These are phyloP conservation scores for Anomalospiza imberbis DNA, from an alignment of 2,797 vertebrate genomes.

Conservation along the genomic window DNA sequence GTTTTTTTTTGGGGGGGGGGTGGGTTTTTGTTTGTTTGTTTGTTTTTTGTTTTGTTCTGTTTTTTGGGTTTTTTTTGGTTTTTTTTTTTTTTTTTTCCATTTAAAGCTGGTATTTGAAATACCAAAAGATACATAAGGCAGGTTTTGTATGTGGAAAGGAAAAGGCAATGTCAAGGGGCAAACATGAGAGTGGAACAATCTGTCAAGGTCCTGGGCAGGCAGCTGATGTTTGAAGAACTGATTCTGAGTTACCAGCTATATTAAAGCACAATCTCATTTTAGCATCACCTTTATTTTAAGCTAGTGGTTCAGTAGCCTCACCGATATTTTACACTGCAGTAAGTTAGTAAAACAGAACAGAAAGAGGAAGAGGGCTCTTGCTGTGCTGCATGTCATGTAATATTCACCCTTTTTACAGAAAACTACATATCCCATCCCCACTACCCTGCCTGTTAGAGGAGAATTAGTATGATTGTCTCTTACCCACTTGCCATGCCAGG, in stretches of 20 bases:
- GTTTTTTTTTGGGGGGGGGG: too few species aligned
- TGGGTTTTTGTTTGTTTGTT: too few species aligned
- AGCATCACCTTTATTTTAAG: not conserved
- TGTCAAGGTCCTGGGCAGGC: not conserved
- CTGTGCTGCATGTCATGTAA: not conserved
- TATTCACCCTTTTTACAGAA: not conserved
- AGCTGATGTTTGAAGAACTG: not conserved
- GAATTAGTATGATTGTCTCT: not conserved
- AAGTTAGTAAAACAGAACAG: not conserved
- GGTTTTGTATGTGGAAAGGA: not conserved
- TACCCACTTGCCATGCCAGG: constrained; percentile 9
- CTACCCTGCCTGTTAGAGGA: not conserved
- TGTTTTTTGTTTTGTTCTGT: too few species aligned
- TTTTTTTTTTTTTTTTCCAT: not conserved
- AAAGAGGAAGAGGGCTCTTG: not conserved
- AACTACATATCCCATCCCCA: not conserved
- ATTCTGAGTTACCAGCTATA: not conserved
- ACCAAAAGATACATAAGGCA: not conserved
- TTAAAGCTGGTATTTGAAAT: not conserved
- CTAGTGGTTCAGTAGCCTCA: not conserved
- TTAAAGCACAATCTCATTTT: not conserved
- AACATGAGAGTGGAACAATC: not conserved
- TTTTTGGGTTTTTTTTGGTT: too few species aligned
- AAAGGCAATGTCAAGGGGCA: not conserved
- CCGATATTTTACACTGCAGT: not conserved